phyloP scores from a whole-genome alignment of 2,113 vertebrate species.

The Megaceryle torquata region DNA sequence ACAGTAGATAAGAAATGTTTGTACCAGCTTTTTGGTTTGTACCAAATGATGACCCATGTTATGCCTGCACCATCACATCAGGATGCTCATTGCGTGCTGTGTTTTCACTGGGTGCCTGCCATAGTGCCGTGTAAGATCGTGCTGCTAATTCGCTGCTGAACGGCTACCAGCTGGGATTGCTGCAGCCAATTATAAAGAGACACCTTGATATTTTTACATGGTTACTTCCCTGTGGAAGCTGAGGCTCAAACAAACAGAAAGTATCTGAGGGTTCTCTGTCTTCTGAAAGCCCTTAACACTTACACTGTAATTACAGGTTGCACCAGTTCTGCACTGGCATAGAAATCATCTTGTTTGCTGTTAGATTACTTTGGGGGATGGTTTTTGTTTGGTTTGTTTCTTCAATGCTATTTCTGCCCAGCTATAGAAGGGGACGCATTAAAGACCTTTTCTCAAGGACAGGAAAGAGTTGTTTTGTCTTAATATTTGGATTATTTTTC shows the following conservation, averaged over 20 bases:
- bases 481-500: not conserved
- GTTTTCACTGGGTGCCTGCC: not conserved
- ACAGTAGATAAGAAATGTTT: not conserved
- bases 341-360: not conserved
- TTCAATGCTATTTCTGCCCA: not conserved
- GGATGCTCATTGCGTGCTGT: not conserved
- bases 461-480: not conserved
- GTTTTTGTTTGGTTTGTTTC: not conserved
- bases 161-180: not conserved
- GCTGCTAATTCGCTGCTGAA: not conserved
- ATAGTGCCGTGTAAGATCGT: accelerated
- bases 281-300: not conserved
- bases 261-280: not conserved
- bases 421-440: not conserved
- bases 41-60: not conserved
- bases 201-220: not conserved
- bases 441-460: not conserved
- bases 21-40: not conserved
- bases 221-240: not conserved
- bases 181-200: not conserved
- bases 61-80: not conserved
- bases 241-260: not conserved
- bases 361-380: not conserved
- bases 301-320: not conserved
- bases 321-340: not conserved